Base-by-base conservation (phyloP, 2,113 vertebrate species). In the Chrysemys picta region DNA sequence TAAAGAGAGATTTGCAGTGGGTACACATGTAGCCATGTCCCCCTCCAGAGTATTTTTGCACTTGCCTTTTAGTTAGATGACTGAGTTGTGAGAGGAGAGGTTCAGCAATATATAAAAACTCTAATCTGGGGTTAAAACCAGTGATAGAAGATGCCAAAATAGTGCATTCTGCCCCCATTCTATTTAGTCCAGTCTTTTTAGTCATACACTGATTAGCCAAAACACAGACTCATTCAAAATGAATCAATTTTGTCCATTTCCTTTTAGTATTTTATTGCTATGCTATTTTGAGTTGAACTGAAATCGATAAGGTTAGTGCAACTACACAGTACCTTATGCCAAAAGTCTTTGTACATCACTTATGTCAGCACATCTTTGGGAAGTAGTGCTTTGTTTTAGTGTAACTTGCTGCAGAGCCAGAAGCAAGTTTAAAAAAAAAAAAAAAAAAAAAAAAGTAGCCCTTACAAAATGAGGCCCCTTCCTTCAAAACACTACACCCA, bases 241-340 rank as follows among this genome's bases (percentile, higher is more conserved):
- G 9, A 38, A 80, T 80, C 17, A 50, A 84, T 93, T 89, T 93
- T 84, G 59, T 69, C 2, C 82, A 95, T 92, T 96, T 93, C 65
- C 80, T 19, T 50, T 53, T 89, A 90, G 79, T 52, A 82, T 5
- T 87, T 29, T 85, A 84, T 22, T 38, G 53, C 38, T 56, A 59
- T 97, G 95, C 83, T 95, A 84, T 95, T 96, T 88, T 8, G 45
- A 94, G 72, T 42, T 75, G 90, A 89, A 38, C 12, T 85, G 93
- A 93, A 95, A 91, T 91, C 57, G 96, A 93, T 82, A 92, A 21
- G 82, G 94, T 47, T 91, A 62, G 80, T 85, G 56, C 90, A 84
- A 5, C 0, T 65, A 16, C 94, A 90, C 84, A 90, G 75, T 5
- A 92, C 29, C 4, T 76, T 84, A 83, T 85, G 49, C 87, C 91